phyloP scores from a whole-genome alignment of 2,797 vertebrate species.

The Tapirus indicus region DNA sequence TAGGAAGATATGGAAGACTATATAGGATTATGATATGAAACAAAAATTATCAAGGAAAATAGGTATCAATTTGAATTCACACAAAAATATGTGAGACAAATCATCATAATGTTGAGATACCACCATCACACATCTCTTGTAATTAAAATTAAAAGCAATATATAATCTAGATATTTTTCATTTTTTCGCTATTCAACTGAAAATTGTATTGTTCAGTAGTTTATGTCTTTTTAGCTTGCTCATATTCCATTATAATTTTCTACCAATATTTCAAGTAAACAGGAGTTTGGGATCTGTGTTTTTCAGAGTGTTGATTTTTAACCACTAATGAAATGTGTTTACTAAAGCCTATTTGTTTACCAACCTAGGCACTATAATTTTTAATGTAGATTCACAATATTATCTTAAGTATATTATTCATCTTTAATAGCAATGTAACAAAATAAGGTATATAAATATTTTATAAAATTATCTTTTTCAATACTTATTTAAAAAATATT shows the following conservation, averaged over 20 bases:
- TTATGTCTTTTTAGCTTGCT: neutral
- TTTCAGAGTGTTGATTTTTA: neutral
- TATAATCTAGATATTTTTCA: neutral
- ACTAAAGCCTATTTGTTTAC: neutral
- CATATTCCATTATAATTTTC: neutral
- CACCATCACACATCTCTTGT: neutral
- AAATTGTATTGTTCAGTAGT: neutral
- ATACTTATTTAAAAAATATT: neutral
- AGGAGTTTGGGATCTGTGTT: neutral
- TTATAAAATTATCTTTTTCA: neutral
- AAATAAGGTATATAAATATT: neutral
- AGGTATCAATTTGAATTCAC: neutral
- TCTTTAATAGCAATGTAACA: neutral
- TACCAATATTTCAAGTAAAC: neutral
- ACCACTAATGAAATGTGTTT: neutral
- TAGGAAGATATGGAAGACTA: neutral
- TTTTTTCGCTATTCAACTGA: neutral
- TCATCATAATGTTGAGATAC: neutral
- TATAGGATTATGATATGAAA: neutral
- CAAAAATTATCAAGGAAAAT: neutral
- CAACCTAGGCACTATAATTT: neutral
- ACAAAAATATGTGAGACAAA: neutral
- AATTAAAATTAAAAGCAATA: neutral
- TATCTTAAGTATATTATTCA: neutral
- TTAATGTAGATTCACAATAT: neutral